phyloP scores from a whole-genome alignment of 2,113 vertebrate species.

The Neotoma lepida region DNA sequence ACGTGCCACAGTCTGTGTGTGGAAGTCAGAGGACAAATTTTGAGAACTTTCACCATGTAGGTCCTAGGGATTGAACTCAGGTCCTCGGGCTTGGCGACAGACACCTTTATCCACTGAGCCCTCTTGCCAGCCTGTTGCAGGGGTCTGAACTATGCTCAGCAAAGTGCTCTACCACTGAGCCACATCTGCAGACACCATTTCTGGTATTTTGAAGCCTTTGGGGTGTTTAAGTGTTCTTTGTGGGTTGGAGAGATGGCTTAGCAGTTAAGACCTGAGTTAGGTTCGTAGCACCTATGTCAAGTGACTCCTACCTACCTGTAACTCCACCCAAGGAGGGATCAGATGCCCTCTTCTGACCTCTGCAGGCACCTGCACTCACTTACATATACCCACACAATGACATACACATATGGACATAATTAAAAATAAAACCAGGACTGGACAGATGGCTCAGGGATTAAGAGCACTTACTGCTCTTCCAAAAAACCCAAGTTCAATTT shows the following conservation, averaged over 20 bases:
- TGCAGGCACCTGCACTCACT: background rate
- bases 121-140: background rate
- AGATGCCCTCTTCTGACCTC: background rate
- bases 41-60: background rate
- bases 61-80: background rate
- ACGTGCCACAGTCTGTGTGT: background rate
- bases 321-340: background rate
- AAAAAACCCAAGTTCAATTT: background rate
- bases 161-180: background rate
- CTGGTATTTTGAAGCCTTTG: background rate
- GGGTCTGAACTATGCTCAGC: background rate
- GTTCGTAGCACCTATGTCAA: background rate
- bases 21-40: background rate
- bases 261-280: background rate
- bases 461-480: background rate
- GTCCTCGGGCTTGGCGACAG: background rate
- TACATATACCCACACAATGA: background rate
- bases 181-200: background rate
- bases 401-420: background rate
- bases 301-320: background rate
- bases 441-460: background rate
- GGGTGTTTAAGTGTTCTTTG: background rate
- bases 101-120: background rate
- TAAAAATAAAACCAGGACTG: background rate
- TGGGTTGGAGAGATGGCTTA: background rate